Conservation (phyloP, 2,797 vertebrate species). For the Spinibarbus caldwelli region DNA sequence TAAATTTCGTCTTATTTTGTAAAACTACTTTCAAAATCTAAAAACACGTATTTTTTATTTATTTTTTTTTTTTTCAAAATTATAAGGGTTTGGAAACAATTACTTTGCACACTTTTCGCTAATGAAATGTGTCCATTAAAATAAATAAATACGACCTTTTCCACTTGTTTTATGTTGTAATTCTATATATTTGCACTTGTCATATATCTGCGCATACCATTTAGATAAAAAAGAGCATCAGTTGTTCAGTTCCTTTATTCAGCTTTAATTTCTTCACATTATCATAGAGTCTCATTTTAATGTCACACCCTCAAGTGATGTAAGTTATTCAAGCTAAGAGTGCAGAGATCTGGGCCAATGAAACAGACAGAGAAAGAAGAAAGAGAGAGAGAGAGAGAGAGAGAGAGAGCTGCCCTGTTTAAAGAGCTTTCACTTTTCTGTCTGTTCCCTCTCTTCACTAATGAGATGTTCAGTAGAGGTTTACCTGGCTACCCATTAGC, state of each 20-base stretch:
- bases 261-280: background rate
- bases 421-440: slow-evolving; percentile 46
- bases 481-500: slow-evolving; percentile 61
- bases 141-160: background rate
- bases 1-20: background rate
- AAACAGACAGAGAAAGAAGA: slow-evolving; percentile 9
- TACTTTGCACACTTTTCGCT: too few species aligned
- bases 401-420: slow-evolving; percentile 44
- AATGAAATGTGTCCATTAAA: background rate
- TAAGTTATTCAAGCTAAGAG: slow-evolving; percentile 46
- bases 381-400: too few species aligned
- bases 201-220: background rate
- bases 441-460: slow-evolving; percentile 58
- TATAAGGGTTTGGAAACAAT: too few species aligned
- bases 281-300: background rate
- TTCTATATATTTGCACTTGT: background rate
- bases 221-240: background rate
- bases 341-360: slow-evolving; percentile 30
- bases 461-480: slow-evolving; percentile 65
- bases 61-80: too few species aligned
- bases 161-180: too few species aligned
- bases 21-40: background rate
- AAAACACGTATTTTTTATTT: background rate
- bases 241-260: background rate
- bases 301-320: slow-evolving; percentile 15